Conservation (phyloP, 2,888 invertebrate genomes). For the Troglohyphantes excavatus region DNA sequence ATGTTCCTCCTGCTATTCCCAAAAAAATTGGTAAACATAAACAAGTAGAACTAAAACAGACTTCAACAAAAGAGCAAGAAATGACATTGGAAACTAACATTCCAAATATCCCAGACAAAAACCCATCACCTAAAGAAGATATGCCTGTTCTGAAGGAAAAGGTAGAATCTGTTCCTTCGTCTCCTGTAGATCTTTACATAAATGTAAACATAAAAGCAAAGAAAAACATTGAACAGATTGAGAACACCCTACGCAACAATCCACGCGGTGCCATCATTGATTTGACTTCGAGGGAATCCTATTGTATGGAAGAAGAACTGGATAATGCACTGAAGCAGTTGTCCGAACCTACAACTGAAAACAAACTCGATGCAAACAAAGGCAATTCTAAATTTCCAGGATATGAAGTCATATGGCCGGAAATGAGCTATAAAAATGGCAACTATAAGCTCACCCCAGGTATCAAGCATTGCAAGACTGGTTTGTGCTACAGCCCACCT, state of each 20-base stretch:
- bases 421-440: not conserved
- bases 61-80: constrained; percentile 31
- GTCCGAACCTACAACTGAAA: constrained; percentile 14
- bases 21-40: constrained; percentile 71
- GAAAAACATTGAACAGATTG: constrained; percentile 77
- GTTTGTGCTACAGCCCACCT: constrained; percentile 73
- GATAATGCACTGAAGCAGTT: constrained; percentile 68
- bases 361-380: not conserved
- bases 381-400: constrained; percentile 65
- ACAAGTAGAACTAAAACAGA: constrained; percentile 21
- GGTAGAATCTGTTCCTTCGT: constrained; percentile 7
- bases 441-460: not conserved
- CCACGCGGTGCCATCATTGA: constrained; percentile 79
- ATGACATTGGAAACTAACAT: not conserved
- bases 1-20: constrained; percentile 67
- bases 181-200: constrained; percentile 61
- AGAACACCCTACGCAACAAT: constrained; percentile 69
- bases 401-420: constrained; percentile 77
- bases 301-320: constrained; percentile 75
- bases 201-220: constrained; percentile 68
- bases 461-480: constrained; percentile 40
- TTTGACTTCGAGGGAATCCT: constrained; percentile 77
- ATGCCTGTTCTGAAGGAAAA: not conserved
- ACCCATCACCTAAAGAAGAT: not conserved
- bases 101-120: not conserved